Percentiles rank a stretch among this genome's conserved stretches.
These are phyloP conservation scores for Coranthus polyacanthus DNA, from an alignment of 2,797 vertebrate species.

Conservation along the genomic window DNA sequence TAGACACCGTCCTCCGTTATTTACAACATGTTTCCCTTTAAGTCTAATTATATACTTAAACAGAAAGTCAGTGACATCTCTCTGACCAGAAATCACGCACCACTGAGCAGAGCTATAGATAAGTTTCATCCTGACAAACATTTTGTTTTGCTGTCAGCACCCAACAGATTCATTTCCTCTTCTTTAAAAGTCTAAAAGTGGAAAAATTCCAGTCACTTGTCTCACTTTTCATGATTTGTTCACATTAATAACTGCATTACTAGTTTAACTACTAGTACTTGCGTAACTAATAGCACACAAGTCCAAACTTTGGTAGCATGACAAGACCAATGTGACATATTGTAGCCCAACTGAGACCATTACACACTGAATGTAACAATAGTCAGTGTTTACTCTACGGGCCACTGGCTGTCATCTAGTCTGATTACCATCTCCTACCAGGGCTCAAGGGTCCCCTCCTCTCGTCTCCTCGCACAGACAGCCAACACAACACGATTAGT, in stretches of 20 bases:
- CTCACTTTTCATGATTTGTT: conserved; percentile 10
- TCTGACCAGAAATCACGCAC: conserved; percentile 57
- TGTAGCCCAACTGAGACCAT: conserved; percentile 43
- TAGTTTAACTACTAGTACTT: neutral
- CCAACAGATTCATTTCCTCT: conserved; percentile 64
- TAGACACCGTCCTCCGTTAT: neutral
- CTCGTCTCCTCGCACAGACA: conserved; percentile 56
- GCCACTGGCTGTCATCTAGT: conserved; percentile 71
- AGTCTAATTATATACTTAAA: conserved; percentile 52
- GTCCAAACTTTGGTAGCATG: conserved; percentile 6
- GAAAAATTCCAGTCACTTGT: conserved; percentile 9
- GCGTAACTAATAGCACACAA: neutral
- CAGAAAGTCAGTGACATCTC: conserved; percentile 51
- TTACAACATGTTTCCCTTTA: neutral
- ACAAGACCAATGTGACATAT: conserved; percentile 44
- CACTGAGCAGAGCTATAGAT: conserved; percentile 45
- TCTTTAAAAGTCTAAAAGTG: conserved; percentile 13
- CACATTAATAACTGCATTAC: conserved; percentile 1
- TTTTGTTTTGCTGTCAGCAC: conserved; percentile 34
- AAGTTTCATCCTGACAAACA: conserved; percentile 62
- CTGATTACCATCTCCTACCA: conserved; percentile 72
- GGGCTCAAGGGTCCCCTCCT: conserved; percentile 66
- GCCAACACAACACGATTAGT: conserved; percentile 64
- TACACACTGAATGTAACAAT: conserved; percentile 52
- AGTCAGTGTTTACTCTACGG: conserved; percentile 62